Conservation (phyloP, 2,113 vertebrate species). For the Pangasianodon gigas region DNA sequence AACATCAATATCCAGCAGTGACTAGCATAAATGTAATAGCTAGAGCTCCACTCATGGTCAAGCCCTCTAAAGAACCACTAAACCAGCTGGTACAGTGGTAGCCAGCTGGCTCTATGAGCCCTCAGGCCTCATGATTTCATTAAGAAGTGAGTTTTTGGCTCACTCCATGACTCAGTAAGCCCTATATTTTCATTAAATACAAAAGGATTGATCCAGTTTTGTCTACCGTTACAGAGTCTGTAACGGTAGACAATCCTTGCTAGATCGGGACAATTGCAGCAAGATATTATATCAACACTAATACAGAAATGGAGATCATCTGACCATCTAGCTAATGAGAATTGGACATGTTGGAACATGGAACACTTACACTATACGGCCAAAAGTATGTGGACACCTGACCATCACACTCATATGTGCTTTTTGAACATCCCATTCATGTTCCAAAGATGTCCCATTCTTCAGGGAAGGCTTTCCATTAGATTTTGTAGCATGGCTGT, state of each 20-base stretch:
- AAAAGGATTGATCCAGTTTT: neutral
- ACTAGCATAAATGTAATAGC: neutral
- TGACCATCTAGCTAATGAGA: neutral
- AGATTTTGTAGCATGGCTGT: neutral
- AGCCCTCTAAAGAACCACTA: neutral
- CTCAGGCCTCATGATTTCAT: neutral
- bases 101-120: conserved; percentile 2
- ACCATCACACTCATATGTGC: neutral
- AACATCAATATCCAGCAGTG: neutral
- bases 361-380: too few species aligned
- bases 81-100: neutral
- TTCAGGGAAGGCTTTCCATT: neutral
- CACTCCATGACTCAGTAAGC: neutral
- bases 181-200: neutral
- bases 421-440: neutral
- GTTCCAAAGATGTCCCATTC: neutral
- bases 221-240: neutral
- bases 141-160: neutral
- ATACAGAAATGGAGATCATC: neutral
- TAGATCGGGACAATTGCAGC: neutral
- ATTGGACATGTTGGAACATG: neutral
- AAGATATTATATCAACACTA: neutral
- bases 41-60: neutral
- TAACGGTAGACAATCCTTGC: too few species aligned
- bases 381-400: neutral